phyloP scores from a whole-genome alignment of 2,797 vertebrate species.

The Pseudomugil gertrudae region DNA sequence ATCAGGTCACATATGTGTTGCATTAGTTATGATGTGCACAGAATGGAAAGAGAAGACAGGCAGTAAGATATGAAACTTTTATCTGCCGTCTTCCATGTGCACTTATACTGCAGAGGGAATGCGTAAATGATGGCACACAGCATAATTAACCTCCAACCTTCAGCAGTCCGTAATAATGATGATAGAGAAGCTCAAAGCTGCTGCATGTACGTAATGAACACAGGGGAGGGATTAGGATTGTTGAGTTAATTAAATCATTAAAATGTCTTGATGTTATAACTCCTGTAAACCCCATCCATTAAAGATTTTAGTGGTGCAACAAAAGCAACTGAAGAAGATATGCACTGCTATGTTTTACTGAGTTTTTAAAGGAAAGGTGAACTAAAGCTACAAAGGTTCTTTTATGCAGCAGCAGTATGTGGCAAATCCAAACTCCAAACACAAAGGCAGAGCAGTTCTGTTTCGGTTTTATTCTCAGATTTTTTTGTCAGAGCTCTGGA shows the following conservation, averaged over 20 bases:
- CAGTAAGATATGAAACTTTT: conserved; percentile 37
- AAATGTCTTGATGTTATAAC: conserved; percentile 30
- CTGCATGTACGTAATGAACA: conserved; percentile 58
- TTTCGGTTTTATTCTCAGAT: background rate
- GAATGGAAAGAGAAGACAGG: conserved; percentile 26
- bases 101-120: conserved; percentile 11
- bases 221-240: conserved; percentile 56
- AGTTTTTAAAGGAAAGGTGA: background rate
- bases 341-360: background rate
- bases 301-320: conserved; percentile 8
- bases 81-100: conserved; percentile 31
- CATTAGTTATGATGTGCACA: conserved; percentile 44
- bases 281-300: conserved; percentile 33
- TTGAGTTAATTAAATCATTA: conserved; percentile 72
- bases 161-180: conserved; percentile 38
- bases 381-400: background rate
- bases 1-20: conserved; percentile 28
- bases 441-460: conserved; percentile 12
- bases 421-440: background rate
- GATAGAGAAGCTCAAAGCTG: conserved; percentile 28
- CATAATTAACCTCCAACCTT: conserved; percentile 74
- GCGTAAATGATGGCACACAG: conserved; percentile 20
- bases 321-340: conserved; percentile 16
- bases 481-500: background rate
- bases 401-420: background rate